Base-by-base conservation (phyloP, 2,888 invertebrate genomes). In the Melinopterus prodromus region DNA sequence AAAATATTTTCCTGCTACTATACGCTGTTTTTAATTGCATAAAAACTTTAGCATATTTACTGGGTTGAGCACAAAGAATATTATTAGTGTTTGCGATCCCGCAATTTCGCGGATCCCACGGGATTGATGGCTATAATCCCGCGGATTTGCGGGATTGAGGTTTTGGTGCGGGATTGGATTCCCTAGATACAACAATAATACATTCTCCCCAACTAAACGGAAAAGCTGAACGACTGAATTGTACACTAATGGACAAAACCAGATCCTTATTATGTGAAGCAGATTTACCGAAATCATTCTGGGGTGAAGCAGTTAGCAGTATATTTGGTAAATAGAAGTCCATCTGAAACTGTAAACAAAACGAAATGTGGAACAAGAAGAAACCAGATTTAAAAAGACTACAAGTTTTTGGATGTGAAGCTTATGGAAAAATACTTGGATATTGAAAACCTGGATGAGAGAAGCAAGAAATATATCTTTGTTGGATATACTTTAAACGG, bases 341-440 rank as follows among this genome's bases (percentile, higher is more conserved):
- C 85, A 16, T 83, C 82, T 14, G 77, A 76, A 35, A 81, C 78
- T 15, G 6, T 83, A 69, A 79, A 82, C 69, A 74, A 37, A n/a
- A 86, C 71, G 86, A 87, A 83, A 79, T 80, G 36, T 87, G 86
- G 86, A 82, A 79, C 6, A 82, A 78, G 77, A 86, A 83, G 83
- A 78, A 71, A 78, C 85, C 86, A 15, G 81, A 87, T 78, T 78
- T 87, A 37, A 83, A 83, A 53, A 82, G 82, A 69, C 35, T 88
- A 36, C 82, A 84, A 83, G 80, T 85, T 1, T 88, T 87, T 84
- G 87, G 87, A 9, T 80, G 81, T 71, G 76, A 72, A 78, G 85
- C 84, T 6, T 84, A 85, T 82, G 83, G 83, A 12, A 85, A 87
- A 82, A 76, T 81, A 3, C 53, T 86, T 7, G 82, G 81, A 37